These are phyloP conservation scores for Argentina silus DNA, from an alignment of 2,797 vertebrate species.

Conservation along the genomic window DNA sequence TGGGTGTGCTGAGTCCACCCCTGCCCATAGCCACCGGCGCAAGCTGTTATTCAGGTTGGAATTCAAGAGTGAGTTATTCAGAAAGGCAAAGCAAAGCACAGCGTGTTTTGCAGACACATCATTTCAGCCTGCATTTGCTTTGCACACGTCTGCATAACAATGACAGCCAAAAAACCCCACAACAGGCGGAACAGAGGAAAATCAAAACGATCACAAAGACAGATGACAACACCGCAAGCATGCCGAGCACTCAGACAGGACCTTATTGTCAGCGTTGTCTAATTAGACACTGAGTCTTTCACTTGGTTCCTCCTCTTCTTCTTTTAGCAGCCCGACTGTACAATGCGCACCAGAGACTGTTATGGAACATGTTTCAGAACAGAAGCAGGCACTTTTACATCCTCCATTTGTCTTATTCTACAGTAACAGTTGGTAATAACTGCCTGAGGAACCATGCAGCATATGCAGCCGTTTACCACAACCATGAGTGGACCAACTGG, in stretches of 20 bases:
- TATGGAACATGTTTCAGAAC: too few species aligned
- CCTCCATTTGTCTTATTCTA: not conserved
- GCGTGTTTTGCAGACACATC: not conserved
- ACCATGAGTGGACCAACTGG: too few species aligned
- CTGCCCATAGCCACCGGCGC: too few species aligned
- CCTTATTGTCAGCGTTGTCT: too few species aligned
- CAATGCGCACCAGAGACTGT: too few species aligned
- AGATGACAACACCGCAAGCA: not conserved
- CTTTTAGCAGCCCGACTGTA: too few species aligned
- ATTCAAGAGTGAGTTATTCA: not conserved
- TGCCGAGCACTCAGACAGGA: too few species aligned
- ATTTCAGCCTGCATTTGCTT: not conserved
- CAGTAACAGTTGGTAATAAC: not conserved
- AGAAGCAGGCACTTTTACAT: not conserved
- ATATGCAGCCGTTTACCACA: not conserved
- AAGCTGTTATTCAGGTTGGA: not conserved
- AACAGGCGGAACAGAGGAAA: not conserved
- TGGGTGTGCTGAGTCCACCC: too few species aligned
- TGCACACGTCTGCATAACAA: slow-evolving; percentile 4
- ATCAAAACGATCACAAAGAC: not conserved
- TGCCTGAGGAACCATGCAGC: not conserved
- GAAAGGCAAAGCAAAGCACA: not conserved
- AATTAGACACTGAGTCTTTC: too few species aligned
- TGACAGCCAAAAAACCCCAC: not conserved
- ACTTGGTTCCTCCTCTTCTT: too few species aligned